phyloP scores from a whole-genome alignment of 2,888 invertebrate genomes.

The Diaprepes abbreviatus region DNA sequence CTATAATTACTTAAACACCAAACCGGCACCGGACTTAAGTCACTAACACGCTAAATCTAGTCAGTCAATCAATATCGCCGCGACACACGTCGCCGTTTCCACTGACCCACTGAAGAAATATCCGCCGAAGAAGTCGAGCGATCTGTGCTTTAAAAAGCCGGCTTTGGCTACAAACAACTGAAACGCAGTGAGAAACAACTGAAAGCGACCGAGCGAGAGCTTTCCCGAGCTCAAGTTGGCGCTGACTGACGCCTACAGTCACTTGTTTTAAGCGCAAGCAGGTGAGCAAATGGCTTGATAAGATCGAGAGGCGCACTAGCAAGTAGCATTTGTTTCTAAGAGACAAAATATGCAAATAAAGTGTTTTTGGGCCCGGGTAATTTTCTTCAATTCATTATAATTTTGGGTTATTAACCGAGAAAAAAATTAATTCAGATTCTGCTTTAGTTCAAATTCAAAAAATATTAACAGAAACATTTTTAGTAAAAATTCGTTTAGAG shows the following conservation, averaged over 20 bases:
- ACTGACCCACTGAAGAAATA: slow-evolving; percentile 40
- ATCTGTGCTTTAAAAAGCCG: slow-evolving; percentile 28
- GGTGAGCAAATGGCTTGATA: slow-evolving; percentile 27
- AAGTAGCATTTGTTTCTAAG: not conserved
- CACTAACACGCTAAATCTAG: slow-evolving; percentile 12
- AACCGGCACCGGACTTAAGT: slow-evolving; percentile 22
- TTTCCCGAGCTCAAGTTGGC: slow-evolving; percentile 31
- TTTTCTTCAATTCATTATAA: too few species aligned
- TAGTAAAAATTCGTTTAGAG: too few species aligned
- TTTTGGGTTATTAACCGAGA: too few species aligned
- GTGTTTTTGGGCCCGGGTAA: not conserved
- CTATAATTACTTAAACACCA: slow-evolving; percentile 1
- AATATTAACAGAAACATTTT: too few species aligned
- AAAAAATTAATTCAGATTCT: too few species aligned
- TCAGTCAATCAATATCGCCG: slow-evolving; percentile 30
- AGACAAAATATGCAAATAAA: not conserved
- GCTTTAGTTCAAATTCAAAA: too few species aligned
- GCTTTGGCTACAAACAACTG: slow-evolving; percentile 11
- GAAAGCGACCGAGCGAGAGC: slow-evolving; percentile 28
- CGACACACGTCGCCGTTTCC: slow-evolving; percentile 30
- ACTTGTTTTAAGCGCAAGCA: slow-evolving; percentile 39
- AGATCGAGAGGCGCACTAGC: slow-evolving; percentile 17
- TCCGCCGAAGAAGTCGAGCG: slow-evolving; percentile 25
- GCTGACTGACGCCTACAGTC: slow-evolving; percentile 42
- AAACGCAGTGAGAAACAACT: slow-evolving; percentile 21